These are phyloP conservation scores for Mormyrus hasselquistii DNA, from an alignment of 2,797 vertebrate species.

Conservation along the genomic window DNA sequence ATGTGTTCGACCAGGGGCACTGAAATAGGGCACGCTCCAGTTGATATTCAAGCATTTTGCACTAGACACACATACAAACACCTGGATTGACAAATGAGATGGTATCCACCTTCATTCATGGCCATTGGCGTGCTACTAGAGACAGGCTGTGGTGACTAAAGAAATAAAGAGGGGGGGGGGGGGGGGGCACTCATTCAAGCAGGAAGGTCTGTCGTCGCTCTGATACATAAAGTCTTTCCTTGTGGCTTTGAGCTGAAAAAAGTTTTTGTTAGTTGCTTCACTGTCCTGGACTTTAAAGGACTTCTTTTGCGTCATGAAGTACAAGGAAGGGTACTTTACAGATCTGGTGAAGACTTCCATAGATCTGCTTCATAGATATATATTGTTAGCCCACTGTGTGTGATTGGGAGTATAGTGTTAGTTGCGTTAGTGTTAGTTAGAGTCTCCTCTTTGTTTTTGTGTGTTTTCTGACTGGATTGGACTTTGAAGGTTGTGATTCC, in stretches of 20 bases:
- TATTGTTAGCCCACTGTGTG: background rate
- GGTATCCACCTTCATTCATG: background rate
- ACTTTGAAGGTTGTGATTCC: background rate
- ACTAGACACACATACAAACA: background rate
- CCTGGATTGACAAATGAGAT: background rate
- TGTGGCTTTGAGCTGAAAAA: no score
- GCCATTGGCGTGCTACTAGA: background rate
- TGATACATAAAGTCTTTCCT: no score
- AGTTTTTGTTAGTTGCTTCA: no score
- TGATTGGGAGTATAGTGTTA: background rate
- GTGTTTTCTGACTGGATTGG: background rate
- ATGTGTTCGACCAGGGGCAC: background rate
- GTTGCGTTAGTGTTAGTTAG: background rate
- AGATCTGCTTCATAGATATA: background rate
- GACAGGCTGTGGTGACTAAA: no score
- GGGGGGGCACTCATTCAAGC: no score
- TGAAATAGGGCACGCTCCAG: background rate
- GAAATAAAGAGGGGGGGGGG: no score
- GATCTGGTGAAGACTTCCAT: background rate
- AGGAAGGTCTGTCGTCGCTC: no score
- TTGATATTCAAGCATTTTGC: background rate
- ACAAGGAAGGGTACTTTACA: background rate
- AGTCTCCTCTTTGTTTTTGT: background rate
- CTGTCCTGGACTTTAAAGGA: background rate
- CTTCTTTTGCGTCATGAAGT: background rate